Conservation (phyloP, 2,113 vertebrate genomes). For the Xiphophorus hellerii region DNA sequence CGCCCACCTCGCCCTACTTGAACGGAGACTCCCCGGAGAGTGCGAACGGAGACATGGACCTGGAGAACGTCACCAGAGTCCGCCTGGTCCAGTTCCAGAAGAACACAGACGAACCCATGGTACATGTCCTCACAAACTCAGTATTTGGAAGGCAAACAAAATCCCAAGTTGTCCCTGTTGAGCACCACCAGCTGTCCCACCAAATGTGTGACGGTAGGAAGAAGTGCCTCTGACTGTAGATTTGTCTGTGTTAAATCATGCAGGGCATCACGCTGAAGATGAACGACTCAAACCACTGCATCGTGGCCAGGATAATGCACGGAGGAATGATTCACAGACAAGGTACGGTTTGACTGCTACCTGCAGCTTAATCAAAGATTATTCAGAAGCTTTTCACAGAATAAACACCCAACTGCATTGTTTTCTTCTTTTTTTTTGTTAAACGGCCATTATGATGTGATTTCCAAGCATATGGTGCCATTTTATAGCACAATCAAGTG, state of each 20-base stretch:
- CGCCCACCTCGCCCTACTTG: slow-evolving; percentile 96
- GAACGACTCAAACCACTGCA: slow-evolving; percentile 98
- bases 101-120: slow-evolving; percentile 99
- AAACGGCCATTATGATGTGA: neutral
- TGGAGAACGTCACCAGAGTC: slow-evolving; percentile 97
- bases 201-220: too few species aligned
- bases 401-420: neutral
- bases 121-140: slow-evolving; percentile 10
- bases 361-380: neutral
- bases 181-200: too few species aligned
- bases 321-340: slow-evolving; percentile 99
- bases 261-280: slow-evolving; percentile 99
- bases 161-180: too few species aligned
- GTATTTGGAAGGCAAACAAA: too few species aligned
- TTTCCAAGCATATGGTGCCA: too few species aligned
- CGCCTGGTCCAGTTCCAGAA: slow-evolving; percentile 99
- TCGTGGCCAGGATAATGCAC: slow-evolving; percentile 98
- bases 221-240: neutral
- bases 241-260: slow-evolving; percentile 15
- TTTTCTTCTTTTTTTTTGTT: neutral
- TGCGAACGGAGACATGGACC: slow-evolving; percentile 95
- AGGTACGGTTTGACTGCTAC: slow-evolving; percentile 77
- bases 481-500: too few species aligned
- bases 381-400: neutral
- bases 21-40: slow-evolving; percentile 98